Evolutionary conservation across 2,888 invertebrate species (phyloP).

Genomic region (Nomada ruficornis): DNA sequence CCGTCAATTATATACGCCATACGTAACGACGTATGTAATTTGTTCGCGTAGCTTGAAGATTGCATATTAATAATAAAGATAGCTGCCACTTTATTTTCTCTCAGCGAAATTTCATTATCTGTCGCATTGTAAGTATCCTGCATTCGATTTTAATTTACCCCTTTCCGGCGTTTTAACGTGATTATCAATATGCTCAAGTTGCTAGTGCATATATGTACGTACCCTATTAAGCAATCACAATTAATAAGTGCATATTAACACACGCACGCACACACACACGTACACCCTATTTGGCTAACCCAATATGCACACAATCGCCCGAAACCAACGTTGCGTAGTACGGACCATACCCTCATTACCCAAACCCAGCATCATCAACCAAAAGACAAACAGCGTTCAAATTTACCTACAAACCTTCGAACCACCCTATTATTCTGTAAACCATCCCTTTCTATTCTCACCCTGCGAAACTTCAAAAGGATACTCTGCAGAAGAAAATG

Average conservation of each 20-base stretch:
- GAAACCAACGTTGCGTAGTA: background rate
- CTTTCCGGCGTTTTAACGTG: too few relatives aligned
- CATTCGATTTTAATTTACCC: too few relatives aligned
- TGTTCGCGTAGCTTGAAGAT: too few relatives aligned
- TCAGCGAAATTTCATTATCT: too few relatives aligned
- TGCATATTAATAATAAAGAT: too few relatives aligned
- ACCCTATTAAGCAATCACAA: background rate
- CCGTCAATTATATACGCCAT: too few relatives aligned
- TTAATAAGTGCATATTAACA: background rate
- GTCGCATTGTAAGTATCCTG: too few relatives aligned
- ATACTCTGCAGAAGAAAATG: background rate
- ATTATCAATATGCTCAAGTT: background rate
- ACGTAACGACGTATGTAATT: too few relatives aligned
- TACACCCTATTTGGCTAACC: background rate
- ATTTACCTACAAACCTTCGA: slow-evolving; percentile 2
- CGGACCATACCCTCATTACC: background rate
- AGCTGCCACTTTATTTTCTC: too few relatives aligned
- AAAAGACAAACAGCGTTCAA: slow-evolving; percentile 8
- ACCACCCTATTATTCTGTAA: background rate
- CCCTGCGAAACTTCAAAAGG: background rate
- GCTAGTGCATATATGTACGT: too few relatives aligned
- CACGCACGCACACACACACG: background rate
- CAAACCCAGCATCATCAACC: background rate
- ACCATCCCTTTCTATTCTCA: background rate
- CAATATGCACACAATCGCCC: background rate